A percentile compares a stretch with the other conserved stretches of the same genome.
Evolutionary conservation across 2,797 vertebrate genomes (phyloP).

Genomic region (Danio aesculapii): DNA sequence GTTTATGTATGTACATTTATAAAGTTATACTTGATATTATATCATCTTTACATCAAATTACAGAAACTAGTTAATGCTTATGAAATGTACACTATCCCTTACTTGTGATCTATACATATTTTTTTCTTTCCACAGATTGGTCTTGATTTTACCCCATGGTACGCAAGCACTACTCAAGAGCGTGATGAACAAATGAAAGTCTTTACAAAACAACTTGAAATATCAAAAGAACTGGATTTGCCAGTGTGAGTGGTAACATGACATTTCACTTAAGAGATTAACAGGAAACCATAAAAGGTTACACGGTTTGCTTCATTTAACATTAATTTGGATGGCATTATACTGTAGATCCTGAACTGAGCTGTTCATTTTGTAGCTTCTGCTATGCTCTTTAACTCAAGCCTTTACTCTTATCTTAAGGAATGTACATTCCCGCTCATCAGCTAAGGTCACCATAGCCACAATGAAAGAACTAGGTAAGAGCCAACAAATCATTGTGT

Average conservation of each 20-base stretch:
- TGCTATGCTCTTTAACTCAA: background rate
- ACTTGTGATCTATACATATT: too few relatives aligned
- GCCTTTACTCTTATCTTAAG: constrained; percentile 55
- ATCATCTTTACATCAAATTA: too few relatives aligned
- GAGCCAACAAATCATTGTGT: constrained; percentile 9
- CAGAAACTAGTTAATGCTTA: too few relatives aligned
- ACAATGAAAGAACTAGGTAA: constrained; percentile 73
- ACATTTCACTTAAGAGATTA: background rate
- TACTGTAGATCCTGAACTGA: background rate
- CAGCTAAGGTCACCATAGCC: constrained; percentile 63
- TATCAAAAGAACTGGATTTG: constrained; percentile 69
- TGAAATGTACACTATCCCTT: too few relatives aligned
- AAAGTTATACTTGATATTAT: too few relatives aligned
- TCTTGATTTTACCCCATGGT: constrained; percentile 71
- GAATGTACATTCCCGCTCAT: constrained; percentile 73
- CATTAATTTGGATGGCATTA: background rate
- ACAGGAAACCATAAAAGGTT: background rate
- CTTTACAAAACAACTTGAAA: constrained; percentile 66
- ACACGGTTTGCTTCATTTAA: background rate
- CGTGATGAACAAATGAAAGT: constrained; percentile 65
- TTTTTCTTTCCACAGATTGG: constrained; percentile 55
- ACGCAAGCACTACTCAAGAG: constrained; percentile 58
- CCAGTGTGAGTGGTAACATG: constrained; percentile 60
- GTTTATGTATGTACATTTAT: too few relatives aligned
- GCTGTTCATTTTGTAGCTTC: background rate